Conservation (phyloP, 2,888 invertebrate species). For the Acleris cristana region DNA sequence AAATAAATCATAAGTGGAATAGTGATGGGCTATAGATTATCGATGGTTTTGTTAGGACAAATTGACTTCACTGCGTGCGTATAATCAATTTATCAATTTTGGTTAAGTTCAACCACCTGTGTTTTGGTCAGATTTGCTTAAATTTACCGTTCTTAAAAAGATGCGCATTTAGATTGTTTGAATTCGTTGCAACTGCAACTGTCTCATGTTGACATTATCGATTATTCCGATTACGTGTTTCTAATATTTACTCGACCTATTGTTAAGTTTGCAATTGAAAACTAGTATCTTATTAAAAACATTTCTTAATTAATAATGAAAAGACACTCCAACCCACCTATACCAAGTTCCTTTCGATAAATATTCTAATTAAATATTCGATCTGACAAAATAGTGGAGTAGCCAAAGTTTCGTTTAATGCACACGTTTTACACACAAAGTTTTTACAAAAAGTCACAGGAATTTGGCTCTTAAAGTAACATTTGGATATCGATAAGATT, state of each 20-base stretch:
- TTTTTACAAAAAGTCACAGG: constrained; percentile 34
- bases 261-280: neutral
- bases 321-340: constrained; percentile 34
- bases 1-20: constrained; percentile 28
- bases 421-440: constrained; percentile 10
- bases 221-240: neutral
- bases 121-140: constrained; percentile 40
- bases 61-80: constrained; percentile 60
- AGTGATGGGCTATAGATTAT: constrained; percentile 55
- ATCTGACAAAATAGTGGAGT: constrained; percentile 6
- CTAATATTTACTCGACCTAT: constrained; percentile 13
- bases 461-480: constrained; percentile 28
- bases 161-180: neutral
- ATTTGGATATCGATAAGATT: constrained; percentile 60
- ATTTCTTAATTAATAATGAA: neutral
- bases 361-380: constrained; percentile 21
- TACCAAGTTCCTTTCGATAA: constrained; percentile 26
- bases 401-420: constrained; percentile 13
- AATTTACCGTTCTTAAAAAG: neutral
- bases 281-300: constrained; percentile 9
- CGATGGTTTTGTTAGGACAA: constrained; percentile 53
- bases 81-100: constrained; percentile 41
- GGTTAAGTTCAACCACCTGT: constrained; percentile 49
- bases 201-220: neutral
- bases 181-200: too few species aligned